Evolutionary conservation across 1,140 invertebrate genomes (phyloP), one percentile per base, ranked within the genome.

Genomic region (Steinernema khuongi): DNA sequence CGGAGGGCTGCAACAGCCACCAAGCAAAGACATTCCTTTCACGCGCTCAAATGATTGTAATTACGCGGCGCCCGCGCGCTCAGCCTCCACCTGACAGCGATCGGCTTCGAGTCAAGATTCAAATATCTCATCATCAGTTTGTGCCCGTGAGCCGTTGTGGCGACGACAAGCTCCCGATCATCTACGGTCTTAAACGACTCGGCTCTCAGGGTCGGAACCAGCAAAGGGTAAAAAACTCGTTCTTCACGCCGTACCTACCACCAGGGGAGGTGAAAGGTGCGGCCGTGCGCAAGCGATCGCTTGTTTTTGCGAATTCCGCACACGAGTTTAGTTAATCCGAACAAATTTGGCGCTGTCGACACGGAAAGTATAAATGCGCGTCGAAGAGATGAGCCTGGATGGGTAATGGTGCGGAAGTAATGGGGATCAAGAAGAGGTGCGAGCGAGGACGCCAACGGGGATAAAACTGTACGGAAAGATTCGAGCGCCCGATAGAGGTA

Each of bases 1-100:
- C 36, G 36, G 14, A 60, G 14, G 14, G 22, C 50, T 11, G 50
- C 50, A 60, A 60, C 19, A 60, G 50, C 50, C 14, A 26, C 50
- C 50, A 7, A 60, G 50, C 50, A 60, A 60, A 22, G 50, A 60
- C 50, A 60, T 60, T 60, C 50, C 50, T 60, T 60, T 60, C 50
- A n/a, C n/a, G 50, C 50, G 50, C 50, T 60, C 50, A 60, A 60
- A 60, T 60, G 50, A 60, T 60, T 60, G 50, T 60, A 60, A 60
- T 60, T 60, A 60, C 50, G 50, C 50, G 50, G 50, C 50, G 50
- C 50, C 4, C 11, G 26, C 11, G 22, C 50, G 19, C 36, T 14
- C 11, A 22, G 4, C 50, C 50, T 22, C 26, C 50, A 60, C 50
- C 50, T 60, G 22, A 60, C 50, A n/a, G 36, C n/a, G 36, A 41